Evolutionary conservation across 2,113 vertebrate genomes (phyloP).

Genomic region (Lepidothrix coronata): DNA sequence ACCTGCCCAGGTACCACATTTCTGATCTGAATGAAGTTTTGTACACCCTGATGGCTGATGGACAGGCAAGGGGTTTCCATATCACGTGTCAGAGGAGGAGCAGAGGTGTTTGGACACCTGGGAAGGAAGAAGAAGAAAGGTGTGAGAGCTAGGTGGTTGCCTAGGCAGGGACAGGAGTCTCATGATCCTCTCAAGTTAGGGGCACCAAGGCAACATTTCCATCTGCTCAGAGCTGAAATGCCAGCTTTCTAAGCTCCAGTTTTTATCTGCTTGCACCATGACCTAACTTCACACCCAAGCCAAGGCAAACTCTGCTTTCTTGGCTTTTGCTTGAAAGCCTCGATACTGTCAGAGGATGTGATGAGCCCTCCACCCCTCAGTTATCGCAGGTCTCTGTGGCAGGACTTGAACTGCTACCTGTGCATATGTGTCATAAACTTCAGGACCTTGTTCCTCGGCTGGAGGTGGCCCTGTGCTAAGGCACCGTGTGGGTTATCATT

Average conservation of each 20-base stretch:
- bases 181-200: background rate
- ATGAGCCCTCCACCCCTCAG: background rate
- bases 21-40: background rate
- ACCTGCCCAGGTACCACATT: background rate
- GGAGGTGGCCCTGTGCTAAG: background rate
- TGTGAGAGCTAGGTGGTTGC: background rate
- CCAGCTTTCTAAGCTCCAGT: background rate
- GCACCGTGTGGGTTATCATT: background rate
- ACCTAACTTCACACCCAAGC: background rate
- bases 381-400: background rate
- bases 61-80: background rate
- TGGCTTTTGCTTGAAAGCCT: background rate
- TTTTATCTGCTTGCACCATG: background rate
- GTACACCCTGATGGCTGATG: background rate
- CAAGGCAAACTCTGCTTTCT: background rate
- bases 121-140: background rate
- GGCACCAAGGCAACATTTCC: background rate
- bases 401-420: background rate
- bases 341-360: accelerated
- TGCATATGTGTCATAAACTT: background rate
- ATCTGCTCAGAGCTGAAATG: background rate
- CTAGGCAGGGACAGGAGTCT: background rate
- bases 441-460: background rate
- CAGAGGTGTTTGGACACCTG: background rate
- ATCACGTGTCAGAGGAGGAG: background rate